Percentiles rank a stretch among this genome's conserved stretches.
These are phyloP conservation scores for Noctua fimbriata DNA, from an alignment of 2,888 invertebrate genomes.

Conservation along the genomic window DNA sequence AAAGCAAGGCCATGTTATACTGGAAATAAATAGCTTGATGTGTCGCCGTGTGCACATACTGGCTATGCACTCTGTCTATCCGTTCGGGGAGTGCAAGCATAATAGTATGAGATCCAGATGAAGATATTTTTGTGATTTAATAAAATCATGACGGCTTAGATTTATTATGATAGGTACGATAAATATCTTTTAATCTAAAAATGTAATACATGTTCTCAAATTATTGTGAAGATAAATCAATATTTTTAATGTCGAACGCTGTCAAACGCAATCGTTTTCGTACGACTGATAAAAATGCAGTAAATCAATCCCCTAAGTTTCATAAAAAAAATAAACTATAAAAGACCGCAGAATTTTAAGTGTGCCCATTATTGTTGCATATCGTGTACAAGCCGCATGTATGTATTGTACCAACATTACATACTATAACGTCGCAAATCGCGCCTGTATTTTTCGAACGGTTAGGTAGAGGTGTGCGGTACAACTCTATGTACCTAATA, in stretches of 20 bases:
- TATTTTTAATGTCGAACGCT: neutral
- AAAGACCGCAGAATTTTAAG: neutral
- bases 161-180: neutral
- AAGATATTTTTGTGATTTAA: neutral
- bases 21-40: too few relatives aligned
- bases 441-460: neutral
- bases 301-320: slow-evolving; percentile 10
- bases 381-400: neutral
- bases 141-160: neutral
- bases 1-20: too few relatives aligned
- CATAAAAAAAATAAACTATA: neutral
- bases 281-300: neutral
- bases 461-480: neutral
- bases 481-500: too few relatives aligned
- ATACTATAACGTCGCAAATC: neutral
- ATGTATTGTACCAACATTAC: neutral
- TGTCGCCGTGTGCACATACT: too few relatives aligned
- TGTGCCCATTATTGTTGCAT: neutral
- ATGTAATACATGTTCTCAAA: neutral
- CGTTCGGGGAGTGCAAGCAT: too few relatives aligned
- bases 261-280: neutral
- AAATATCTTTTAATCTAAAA: neutral
- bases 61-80: too few relatives aligned
- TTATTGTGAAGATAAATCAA: neutral
- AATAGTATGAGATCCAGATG: neutral